A percentile compares a stretch with the other conserved stretches of the same genome.
phyloP scores from a whole-genome alignment of 2,113 vertebrate species.

The Calidris pygmaea region DNA sequence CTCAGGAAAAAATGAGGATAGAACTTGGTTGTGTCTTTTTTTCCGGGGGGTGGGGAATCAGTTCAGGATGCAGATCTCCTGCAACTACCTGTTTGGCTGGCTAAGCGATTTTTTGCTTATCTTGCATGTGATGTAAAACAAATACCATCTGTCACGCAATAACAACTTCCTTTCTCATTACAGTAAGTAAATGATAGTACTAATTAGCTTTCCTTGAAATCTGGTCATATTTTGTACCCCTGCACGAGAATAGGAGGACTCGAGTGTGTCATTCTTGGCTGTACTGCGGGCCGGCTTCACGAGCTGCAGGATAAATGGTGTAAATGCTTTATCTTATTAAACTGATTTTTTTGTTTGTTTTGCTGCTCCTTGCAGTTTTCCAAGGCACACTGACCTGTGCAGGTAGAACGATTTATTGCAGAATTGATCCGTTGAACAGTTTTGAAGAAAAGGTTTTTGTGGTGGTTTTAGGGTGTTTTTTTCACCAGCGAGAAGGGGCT shows the following conservation, averaged over 20 bases:
- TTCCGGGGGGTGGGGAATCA: fast-evolving
- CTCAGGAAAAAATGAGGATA: neutral
- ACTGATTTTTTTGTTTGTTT: neutral
- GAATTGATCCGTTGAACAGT: neutral
- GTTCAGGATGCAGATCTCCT: neutral
- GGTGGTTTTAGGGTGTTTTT: too few species aligned
- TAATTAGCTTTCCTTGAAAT: constrained; percentile 69
- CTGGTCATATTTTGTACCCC: constrained; percentile 54
- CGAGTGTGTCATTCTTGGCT: neutral
- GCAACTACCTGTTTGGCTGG: constrained; percentile 29
- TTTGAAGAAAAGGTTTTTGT: neutral
- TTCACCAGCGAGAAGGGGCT: neutral
- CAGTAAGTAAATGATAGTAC: constrained; percentile 57
- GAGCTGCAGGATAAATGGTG: neutral
- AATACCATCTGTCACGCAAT: constrained; percentile 71
- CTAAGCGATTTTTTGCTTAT: constrained; percentile 60
- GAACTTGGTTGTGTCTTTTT: neutral
- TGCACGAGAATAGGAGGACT: neutral
- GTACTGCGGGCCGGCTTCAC: neutral
- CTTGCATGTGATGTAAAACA: constrained; percentile 67
- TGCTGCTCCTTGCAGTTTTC: neutral
- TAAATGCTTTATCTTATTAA: neutral
- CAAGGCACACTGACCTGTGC: fast-evolving
- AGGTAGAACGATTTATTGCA: neutral
- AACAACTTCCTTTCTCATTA: constrained; percentile 65